Conservation (phyloP, 2,888 invertebrate species). For the Helicoverpa assulta region DNA sequence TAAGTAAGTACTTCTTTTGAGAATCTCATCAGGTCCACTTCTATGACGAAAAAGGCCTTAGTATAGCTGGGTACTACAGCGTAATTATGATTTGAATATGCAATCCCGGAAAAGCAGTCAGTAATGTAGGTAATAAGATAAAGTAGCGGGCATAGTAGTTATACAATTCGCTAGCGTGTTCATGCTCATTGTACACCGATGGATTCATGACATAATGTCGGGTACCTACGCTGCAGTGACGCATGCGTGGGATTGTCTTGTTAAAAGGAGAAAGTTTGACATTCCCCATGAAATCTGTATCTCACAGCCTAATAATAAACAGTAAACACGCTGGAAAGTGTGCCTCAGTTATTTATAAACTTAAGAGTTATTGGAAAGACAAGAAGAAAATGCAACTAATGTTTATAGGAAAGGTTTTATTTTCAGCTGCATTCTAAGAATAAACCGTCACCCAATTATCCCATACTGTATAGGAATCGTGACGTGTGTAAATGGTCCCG, state of each 20-base stretch:
- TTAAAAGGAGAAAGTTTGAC: constrained; percentile 74
- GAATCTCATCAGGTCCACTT: too few relatives aligned
- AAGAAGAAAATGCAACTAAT: neutral
- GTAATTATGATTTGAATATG: constrained; percentile 5
- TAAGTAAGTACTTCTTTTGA: too few relatives aligned
- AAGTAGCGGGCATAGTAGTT: constrained; percentile 14
- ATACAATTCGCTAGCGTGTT: constrained; percentile 40
- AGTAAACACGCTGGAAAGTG: constrained; percentile 42
- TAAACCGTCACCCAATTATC: too few relatives aligned
- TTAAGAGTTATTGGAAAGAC: neutral
- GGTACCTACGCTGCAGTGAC: constrained; percentile 46
- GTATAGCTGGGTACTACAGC: too few relatives aligned
- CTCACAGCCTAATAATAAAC: constrained; percentile 54
- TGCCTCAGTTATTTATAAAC: neutral
- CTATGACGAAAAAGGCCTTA: too few relatives aligned
- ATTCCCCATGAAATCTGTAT: constrained; percentile 65
- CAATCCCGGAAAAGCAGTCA: constrained; percentile 39
- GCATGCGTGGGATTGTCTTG: constrained; percentile 69
- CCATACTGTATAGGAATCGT: too few relatives aligned
- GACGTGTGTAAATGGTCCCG: constrained; percentile 12
- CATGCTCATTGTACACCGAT: constrained; percentile 25
- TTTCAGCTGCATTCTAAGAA: too few relatives aligned
- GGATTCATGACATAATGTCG: constrained; percentile 59
- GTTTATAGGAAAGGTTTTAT: too few relatives aligned
- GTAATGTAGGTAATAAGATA: neutral